Evolutionary conservation across 2,888 invertebrate species (phyloP).

Genomic region (Oscheius sp.): DNA sequence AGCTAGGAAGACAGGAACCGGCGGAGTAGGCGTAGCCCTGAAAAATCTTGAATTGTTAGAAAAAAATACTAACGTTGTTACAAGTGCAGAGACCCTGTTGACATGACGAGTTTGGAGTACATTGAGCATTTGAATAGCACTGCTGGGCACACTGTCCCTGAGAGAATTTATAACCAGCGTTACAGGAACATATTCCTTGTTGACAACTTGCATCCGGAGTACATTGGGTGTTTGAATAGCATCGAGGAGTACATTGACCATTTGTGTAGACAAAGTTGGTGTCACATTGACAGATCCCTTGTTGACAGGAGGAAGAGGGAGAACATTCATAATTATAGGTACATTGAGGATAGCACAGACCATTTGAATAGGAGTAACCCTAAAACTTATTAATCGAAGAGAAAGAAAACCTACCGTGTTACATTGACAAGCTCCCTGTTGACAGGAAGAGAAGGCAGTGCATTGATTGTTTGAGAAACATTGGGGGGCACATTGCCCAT

Average conservation of each 20-base stretch:
- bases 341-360: slow-evolving; percentile 18
- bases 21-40: slow-evolving; percentile 29
- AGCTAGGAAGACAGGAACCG: slow-evolving; percentile 18
- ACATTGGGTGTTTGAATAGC: slow-evolving; percentile 7
- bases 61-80: slow-evolving; percentile 1
- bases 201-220: slow-evolving; percentile 23
- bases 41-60: neutral
- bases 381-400: neutral
- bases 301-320: slow-evolving; percentile 22
- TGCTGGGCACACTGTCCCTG: slow-evolving; percentile 19
- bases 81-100: slow-evolving; percentile 17
- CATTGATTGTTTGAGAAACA: slow-evolving; percentile 17
- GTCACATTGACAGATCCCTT: slow-evolving; percentile 19
- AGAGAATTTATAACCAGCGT: slow-evolving; percentile 7
- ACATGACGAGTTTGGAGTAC: slow-evolving; percentile 20
- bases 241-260: slow-evolving; percentile 21
- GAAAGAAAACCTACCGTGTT: slow-evolving; percentile 4
- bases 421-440: slow-evolving; percentile 16
- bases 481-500: slow-evolving; percentile 15
- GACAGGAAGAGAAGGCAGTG: slow-evolving; percentile 15
- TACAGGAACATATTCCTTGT: slow-evolving; percentile 15
- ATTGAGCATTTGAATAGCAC: slow-evolving; percentile 12
- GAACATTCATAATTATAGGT: neutral
- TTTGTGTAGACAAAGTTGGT: slow-evolving; percentile 26
- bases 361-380: slow-evolving; percentile 3